A percentile compares a stretch with the other conserved stretches of the same genome.
Evolutionary conservation across 2,113 vertebrate species (phyloP).

Genomic region (Chroicocephalus ridibundus): DNA sequence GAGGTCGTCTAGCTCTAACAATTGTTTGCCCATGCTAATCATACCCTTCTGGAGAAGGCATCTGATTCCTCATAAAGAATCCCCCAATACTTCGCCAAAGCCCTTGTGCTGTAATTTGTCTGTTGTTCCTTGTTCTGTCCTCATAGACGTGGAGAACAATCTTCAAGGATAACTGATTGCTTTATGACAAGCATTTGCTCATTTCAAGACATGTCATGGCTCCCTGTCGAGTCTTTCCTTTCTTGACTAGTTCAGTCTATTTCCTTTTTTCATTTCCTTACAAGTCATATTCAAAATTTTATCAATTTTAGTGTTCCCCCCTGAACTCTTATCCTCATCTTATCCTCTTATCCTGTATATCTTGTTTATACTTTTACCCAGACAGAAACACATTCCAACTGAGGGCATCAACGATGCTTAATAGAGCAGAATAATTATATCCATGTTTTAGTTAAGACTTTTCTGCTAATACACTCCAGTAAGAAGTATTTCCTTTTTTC

Average conservation of each 20-base stretch:
- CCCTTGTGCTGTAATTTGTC: neutral
- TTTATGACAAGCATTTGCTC: conserved; percentile 9
- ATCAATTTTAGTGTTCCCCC: neutral
- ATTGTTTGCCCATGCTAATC: neutral
- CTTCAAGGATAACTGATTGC: neutral
- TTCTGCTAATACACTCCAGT: neutral
- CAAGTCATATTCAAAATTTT: neutral
- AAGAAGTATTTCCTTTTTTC: neutral
- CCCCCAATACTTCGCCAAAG: neutral
- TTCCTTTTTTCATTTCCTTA: conserved; percentile 2
- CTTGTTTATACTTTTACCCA: neutral
- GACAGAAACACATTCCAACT: neutral
- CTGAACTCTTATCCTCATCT: neutral
- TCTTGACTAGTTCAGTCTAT: neutral
- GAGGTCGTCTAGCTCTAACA: neutral
- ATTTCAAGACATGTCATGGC: neutral
- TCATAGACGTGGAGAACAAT: neutral
- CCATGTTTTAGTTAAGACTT: neutral
- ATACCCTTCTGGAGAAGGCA: neutral
- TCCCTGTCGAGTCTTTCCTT: neutral
- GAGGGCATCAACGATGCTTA: conserved; percentile 2
- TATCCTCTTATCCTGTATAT: neutral
- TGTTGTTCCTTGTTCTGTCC: neutral
- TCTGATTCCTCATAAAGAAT: neutral
- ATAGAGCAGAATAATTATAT: conserved; percentile 37